Evolutionary conservation across 2,888 invertebrate genomes (phyloP), one percentile per base, ranked within the genome.

Genomic region (Rhagonycha lutea): DNA sequence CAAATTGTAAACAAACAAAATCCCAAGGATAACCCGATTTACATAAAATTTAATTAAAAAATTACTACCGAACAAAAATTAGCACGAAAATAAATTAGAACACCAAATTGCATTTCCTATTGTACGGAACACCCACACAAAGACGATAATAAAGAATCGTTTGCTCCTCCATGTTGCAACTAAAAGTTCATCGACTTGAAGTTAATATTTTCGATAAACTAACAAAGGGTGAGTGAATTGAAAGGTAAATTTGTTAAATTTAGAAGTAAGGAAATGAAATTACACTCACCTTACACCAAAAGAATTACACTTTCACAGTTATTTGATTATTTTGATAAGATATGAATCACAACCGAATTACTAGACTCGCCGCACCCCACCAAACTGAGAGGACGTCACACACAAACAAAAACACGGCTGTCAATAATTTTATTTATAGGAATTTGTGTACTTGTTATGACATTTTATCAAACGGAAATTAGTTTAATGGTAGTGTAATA

Each of bases 91-190:
- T 24, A 14, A 65, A 65, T 24, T 65, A n/a, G 24, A 65, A 65
- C 70, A 61, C 61, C 47, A 60, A 65, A 61, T 61, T 68, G 65
- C 72, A 73, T 69, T 69, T 69, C 69, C 47, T 69, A 23, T 23
- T 47, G 32, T 12, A 68, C 12, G 32, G 14, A 72, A 79, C 83
- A 83, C 83, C 83, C 82, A 84, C 82, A 86, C 85, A 85, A 85
- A 85, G 84, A 84, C 26, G 81, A 82, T 80, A 81, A 69, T 75
- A 72, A 74, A 79, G 79, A 82, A 65, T 72, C 78, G 26, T 24
- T 18, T 18, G 18, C 18, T 82, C 85, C 82, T 83, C 86, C 86
- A 86, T 86, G 85, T 86, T 86, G 86, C 85, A 81, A 79, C 78
- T 80, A 80, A 79, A 79, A 81, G 84, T 85, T 84, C 84, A 84